Evolutionary conservation across 2,797 vertebrate species (phyloP), one percentile per base, ranked within the genome.

Genomic region (Antrozous pallidus): DNA sequence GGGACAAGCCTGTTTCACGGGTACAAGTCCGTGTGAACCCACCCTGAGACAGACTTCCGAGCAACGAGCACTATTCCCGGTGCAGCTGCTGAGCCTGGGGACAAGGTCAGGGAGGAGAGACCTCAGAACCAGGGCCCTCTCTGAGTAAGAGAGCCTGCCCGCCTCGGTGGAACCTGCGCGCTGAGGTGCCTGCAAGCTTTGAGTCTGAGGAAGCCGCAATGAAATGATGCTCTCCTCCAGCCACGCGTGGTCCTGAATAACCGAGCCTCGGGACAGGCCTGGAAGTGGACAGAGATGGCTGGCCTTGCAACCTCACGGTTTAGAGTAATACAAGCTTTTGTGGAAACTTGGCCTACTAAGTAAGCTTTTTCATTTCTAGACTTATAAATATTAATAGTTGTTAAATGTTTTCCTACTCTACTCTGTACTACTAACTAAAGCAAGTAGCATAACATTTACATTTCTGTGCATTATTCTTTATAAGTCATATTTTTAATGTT

Each of bases 301-400:
- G 28, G 40, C 31, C 7, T 73, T 45, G 45, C 2, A 58, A 31
- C 54, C 56, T 83, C 22, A 75, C 6, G 38, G 36, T 77, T 49
- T 42, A 63, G 88, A 95, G 78, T 86, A 81, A 77, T 73, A 94
- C 92, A 94, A 90, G 9, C 8, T 33, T 74, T 63, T 69, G 26
- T 88, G 56, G 70, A 95, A 97, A 89, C 93, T 65, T 85, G 20
- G 12, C 61, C 8, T 79, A 8, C 56, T 75, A 88, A 93, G 91
- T 63, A 88, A 94, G 93, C 80, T 6, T 67, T 51, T 90, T 63
- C 14, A 87, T 74, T 91, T 61, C 42, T 87, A 77, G 54, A 36
- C 26, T 86, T 40, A 71, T 78, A 74, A 82, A 91, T 92, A 82
- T 77, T 90, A 92, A 71, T 54, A 56, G 67, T 73, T 88, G 24